Conservation (phyloP, 2,888 invertebrate genomes). For the Himalopsyche anomala region DNA sequence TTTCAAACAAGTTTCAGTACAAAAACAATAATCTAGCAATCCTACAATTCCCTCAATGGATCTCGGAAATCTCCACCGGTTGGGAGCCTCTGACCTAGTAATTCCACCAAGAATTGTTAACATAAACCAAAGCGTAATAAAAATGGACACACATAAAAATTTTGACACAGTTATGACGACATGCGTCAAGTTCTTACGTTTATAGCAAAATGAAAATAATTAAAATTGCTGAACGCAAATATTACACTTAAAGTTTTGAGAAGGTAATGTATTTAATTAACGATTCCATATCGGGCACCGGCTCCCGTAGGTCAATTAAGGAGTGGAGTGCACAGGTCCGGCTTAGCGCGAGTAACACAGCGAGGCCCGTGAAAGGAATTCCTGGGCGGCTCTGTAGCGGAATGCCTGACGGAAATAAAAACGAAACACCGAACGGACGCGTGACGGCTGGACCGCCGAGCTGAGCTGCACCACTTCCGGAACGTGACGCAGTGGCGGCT, state of each 20-base stretch:
- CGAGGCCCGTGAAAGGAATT: slow-evolving; percentile 2
- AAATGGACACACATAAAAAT: too few relatives aligned
- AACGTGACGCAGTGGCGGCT: not conserved
- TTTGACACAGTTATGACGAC: too few relatives aligned
- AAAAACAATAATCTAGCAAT: too few relatives aligned
- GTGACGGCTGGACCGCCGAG: slow-evolving; percentile 41
- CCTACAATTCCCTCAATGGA: too few relatives aligned
- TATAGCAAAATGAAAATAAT: too few relatives aligned
- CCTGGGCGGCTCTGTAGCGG: slow-evolving; percentile 27
- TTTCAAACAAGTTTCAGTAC: too few relatives aligned
- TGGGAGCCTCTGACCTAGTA: too few relatives aligned
- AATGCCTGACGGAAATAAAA: slow-evolving; percentile 37
- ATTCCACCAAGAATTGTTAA: too few relatives aligned
- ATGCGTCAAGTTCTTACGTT: too few relatives aligned
- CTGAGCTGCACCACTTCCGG: slow-evolving; percentile 25
- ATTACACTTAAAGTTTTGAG: not conserved
- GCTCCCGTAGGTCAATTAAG: not conserved
- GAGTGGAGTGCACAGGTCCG: not conserved
- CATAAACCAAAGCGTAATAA: too few relatives aligned
- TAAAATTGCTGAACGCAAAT: too few relatives aligned
- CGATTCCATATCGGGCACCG: not conserved
- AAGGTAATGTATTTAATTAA: not conserved
- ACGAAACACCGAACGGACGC: not conserved
- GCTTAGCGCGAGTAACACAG: not conserved
- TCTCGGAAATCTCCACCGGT: too few relatives aligned